Conservation (phyloP, 2,888 invertebrate genomes). For the Erebia ligea region DNA sequence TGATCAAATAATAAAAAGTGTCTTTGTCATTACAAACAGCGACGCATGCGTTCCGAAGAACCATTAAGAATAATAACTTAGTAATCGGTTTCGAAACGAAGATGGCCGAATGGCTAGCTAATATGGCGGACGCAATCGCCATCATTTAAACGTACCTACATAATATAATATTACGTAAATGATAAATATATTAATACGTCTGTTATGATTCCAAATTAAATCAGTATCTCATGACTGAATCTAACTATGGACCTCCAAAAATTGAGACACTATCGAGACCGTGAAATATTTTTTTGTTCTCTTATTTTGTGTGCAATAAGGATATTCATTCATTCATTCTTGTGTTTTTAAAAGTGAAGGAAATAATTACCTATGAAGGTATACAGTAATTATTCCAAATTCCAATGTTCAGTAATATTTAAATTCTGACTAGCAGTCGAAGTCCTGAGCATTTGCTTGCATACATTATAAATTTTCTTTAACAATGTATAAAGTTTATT, state of each 20-base stretch:
- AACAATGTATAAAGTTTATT: constrained; percentile 40
- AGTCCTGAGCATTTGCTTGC: constrained; percentile 15
- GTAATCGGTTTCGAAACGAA: constrained; percentile 54
- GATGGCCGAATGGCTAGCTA: constrained; percentile 45
- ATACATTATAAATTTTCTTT: constrained; percentile 45
- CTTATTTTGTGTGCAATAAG: no score
- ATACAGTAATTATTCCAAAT: no score
- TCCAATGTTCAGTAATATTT: no score
- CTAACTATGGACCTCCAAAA: no score
- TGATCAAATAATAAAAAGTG: constrained; percentile 79
- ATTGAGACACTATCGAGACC: no score
- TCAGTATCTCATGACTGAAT: no score
- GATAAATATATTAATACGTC: background rate
- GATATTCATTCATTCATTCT: no score
- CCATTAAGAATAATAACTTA: constrained; percentile 62
- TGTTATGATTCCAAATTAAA: no score
- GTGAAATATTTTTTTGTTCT: no score
- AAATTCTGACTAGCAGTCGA: background rate
- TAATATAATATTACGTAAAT: constrained; percentile 2
- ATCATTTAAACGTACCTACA: constrained; percentile 31
- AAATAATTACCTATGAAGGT: no score
- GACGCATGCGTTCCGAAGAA: constrained; percentile 61
- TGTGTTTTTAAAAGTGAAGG: no score
- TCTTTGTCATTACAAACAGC: constrained; percentile 77
- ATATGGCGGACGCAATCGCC: constrained; percentile 57